These are phyloP conservation scores for Hermaeophaga mercurialis DNA, from an alignment of 2,888 invertebrate species.

Conservation along the genomic window DNA sequence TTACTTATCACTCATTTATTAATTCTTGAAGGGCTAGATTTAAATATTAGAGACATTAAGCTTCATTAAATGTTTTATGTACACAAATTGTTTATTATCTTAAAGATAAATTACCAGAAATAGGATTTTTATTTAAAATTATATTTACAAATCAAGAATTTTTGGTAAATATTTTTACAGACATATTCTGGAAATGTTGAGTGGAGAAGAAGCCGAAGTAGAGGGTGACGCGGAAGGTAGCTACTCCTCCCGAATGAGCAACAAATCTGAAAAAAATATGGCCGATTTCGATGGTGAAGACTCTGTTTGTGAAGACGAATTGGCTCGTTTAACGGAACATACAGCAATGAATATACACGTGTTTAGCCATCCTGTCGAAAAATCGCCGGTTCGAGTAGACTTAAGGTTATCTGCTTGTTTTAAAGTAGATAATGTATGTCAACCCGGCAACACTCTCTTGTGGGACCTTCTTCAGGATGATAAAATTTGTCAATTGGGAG, in stretches of 20 bases:
- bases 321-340: constrained; percentile 76
- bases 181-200: constrained; percentile 69
- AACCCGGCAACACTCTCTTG: constrained; percentile 87
- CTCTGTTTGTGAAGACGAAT: constrained; percentile 82
- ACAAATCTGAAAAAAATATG: constrained; percentile 93
- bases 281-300: constrained; percentile 93
- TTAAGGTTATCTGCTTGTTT: constrained; percentile 56
- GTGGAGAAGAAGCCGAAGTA: constrained; percentile 70
- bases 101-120: too few species aligned
- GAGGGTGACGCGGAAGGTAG: constrained; percentile 69
- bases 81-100: too few species aligned
- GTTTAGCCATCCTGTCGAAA: constrained; percentile 47
- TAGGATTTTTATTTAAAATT: too few species aligned
- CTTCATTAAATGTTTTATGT: too few species aligned
- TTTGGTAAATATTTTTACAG: constrained; percentile 57
- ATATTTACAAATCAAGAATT: neutral
- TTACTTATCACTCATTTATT: too few species aligned
- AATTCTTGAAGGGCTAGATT: too few species aligned
- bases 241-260: constrained; percentile 90
- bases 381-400: constrained; percentile 53
- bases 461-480: constrained; percentile 95
- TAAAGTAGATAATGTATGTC: constrained; percentile 72
- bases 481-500: constrained; percentile 83
- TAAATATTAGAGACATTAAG: too few species aligned
- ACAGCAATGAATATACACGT: constrained; percentile 49